Evolutionary conservation across 2,113 vertebrate species (phyloP).

Genomic region (Rhineura floridana): DNA sequence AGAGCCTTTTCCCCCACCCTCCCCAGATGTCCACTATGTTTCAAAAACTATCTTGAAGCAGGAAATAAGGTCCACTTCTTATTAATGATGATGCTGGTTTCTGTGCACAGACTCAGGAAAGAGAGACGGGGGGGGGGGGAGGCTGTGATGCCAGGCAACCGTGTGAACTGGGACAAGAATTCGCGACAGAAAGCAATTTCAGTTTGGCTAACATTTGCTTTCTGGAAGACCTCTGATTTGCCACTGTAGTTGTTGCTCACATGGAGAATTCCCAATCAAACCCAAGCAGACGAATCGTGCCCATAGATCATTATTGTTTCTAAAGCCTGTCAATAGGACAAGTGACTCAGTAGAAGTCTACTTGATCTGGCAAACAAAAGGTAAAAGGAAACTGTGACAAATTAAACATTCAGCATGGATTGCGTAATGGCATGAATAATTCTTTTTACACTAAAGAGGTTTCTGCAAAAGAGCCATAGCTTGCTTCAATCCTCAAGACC

Average conservation of each 20-base stretch:
- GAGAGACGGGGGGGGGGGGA: conserved; percentile 32
- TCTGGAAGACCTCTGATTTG: conserved; percentile 30
- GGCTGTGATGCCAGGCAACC: conserved; percentile 55
- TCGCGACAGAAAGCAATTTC: conserved; percentile 48
- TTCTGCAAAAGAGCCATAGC: conserved; percentile 43
- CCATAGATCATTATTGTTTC: conserved; percentile 5
- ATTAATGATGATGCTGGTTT: conserved; percentile 9
- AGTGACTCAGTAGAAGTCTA: conserved; percentile 49
- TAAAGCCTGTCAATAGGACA: conserved; percentile 43
- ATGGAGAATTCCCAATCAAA: neutral
- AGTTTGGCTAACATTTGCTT: conserved; percentile 41
- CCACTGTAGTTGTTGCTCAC: conserved; percentile 9
- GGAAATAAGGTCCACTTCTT: conserved; percentile 45
- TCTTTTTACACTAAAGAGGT: conserved; percentile 57
- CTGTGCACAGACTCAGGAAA: conserved; percentile 27
- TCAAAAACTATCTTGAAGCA: conserved; percentile 41
- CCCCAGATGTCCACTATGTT: neutral
- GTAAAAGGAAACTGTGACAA: conserved; percentile 58
- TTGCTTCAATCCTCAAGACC: conserved; percentile 37
- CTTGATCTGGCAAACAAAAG: conserved; percentile 47
- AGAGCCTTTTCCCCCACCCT: conserved; percentile 12
- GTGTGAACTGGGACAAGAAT: conserved; percentile 53
- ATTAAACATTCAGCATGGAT: conserved; percentile 67
- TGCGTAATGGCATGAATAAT: conserved; percentile 55
- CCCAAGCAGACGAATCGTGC: neutral